These are phyloP conservation scores for Drosophila ohnishii DNA, from an alignment of 1,140 invertebrate species.

Conservation along the genomic window DNA sequence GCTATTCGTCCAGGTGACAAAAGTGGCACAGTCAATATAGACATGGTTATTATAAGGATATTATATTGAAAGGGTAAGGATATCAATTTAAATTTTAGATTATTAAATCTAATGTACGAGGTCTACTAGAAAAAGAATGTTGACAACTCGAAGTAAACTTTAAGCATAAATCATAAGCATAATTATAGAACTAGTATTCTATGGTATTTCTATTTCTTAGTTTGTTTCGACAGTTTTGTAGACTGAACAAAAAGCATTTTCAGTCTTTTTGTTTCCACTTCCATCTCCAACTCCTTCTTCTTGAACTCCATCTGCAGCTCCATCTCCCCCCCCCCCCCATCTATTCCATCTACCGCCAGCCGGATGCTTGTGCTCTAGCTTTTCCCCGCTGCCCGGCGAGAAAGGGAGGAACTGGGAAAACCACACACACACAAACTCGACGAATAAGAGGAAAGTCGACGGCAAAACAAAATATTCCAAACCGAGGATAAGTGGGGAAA, in stretches of 20 bases:
- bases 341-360: constrained; percentile 26
- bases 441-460: constrained; percentile 20
- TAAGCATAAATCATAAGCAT: too few relatives aligned
- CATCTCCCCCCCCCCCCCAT: not conserved
- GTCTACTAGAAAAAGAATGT: too few relatives aligned
- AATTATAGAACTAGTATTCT: not conserved
- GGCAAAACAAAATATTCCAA: constrained; percentile 62
- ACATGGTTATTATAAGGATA: not conserved
- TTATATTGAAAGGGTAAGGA: not conserved
- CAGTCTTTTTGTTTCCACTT: constrained; percentile 5
- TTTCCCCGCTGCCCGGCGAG: constrained; percentile 44
- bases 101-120: too few relatives aligned
- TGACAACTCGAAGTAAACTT: too few relatives aligned
- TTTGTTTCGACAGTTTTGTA: constrained; percentile 15
- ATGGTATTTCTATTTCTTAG: not conserved
- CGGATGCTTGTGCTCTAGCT: constrained; percentile 64
- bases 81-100: too few relatives aligned
- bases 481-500: constrained; percentile 4
- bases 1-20: constrained; percentile 39
- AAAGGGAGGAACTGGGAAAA: constrained; percentile 18
- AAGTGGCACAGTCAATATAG: constrained; percentile 6
- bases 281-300: constrained; percentile 8
- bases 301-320: constrained; percentile 5
- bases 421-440: constrained; percentile 11
- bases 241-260: constrained; percentile 36